Percentiles rank a stretch among this genome's conserved stretches.
Evolutionary conservation across 2,888 invertebrate genomes (phyloP).

Genomic region (Philaethria dido): DNA sequence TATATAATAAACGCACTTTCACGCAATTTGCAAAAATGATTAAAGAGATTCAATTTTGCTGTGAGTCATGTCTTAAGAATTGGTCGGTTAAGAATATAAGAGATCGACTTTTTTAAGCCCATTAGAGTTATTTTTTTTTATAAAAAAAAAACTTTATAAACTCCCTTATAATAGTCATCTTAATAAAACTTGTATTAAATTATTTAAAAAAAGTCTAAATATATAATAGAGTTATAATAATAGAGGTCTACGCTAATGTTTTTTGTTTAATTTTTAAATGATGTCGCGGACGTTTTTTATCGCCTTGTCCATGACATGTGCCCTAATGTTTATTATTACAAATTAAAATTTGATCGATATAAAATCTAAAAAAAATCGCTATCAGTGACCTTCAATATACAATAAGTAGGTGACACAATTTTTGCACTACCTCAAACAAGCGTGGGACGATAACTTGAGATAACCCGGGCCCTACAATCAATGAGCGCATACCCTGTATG

Average conservation of each 20-base stretch:
- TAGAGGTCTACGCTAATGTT: conserved; percentile 14
- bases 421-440: conserved; percentile 48
- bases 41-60: conserved; percentile 24
- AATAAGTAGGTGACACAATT: conserved; percentile 75
- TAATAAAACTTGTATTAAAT: too few species aligned
- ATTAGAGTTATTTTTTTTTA: too few species aligned
- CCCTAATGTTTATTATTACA: conserved; percentile 51
- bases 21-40: conserved; percentile 30
- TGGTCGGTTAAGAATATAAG: not conserved
- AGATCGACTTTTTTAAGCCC: not conserved
- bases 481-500: conserved; percentile 37
- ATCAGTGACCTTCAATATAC: conserved; percentile 74
- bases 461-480: conserved; percentile 49
- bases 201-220: too few species aligned
- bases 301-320: conserved; percentile 68
- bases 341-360: conserved; percentile 62
- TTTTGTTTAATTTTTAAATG: conserved; percentile 41
- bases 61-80: conserved; percentile 3
- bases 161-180: too few species aligned
- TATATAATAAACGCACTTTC: conserved; percentile 35
- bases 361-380: conserved; percentile 58
- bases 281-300: conserved; percentile 56
- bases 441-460: conserved; percentile 47
- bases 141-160: too few species aligned
- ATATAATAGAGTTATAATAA: not conserved